Evolutionary conservation across 2,888 invertebrate species (phyloP), one percentile per base, ranked within the genome.

Genomic region (Bhutanitis thaidina): DNA sequence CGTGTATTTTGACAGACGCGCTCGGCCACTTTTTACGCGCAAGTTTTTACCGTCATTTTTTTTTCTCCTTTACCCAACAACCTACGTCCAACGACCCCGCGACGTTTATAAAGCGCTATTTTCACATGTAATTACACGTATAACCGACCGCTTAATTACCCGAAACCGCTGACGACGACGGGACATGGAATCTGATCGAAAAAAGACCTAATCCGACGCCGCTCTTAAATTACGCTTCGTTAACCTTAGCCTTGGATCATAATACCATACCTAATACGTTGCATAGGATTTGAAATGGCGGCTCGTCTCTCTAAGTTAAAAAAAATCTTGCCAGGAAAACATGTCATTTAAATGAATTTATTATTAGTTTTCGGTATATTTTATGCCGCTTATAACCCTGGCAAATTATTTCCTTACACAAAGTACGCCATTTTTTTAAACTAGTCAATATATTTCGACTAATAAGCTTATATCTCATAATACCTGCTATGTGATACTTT

Each of bases 111-210:
- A 70, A 67, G 71, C 69, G 73, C 71, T 80, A 79, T 81, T 80
- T 83, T 77, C 71, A 77, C 75, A 77, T 80, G 75, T 82, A 85
- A 84, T 86, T 81, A 85, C 76, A 77, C 67, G 71, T 74, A 72
- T 74, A 80, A 68, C 73, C 69, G 76, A 74, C 79, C 78, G 77
- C 75, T 80, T 89, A 87, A 87, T 86, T 87, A 83, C 78, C 76
- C 68, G 61, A 77, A 82, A 80, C 75, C 71, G 69, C 71, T 74
- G 75, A 78, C 74, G 44, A 20, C 44, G 77, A 61, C 69, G 63
- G 66, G 65, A 61, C 61, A 59, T 60, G 67, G 70, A 69, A 69
- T 74, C 58, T 63, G 67, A 74, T 67, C 64, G 71, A 72, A 77
- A 72, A 51, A 73, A 76, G 62, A 75, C 65, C 67, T 71, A 78